These are phyloP conservation scores for Artemia sp. DNA, from an alignment of 2,888 invertebrate genomes.

Conservation along the genomic window DNA sequence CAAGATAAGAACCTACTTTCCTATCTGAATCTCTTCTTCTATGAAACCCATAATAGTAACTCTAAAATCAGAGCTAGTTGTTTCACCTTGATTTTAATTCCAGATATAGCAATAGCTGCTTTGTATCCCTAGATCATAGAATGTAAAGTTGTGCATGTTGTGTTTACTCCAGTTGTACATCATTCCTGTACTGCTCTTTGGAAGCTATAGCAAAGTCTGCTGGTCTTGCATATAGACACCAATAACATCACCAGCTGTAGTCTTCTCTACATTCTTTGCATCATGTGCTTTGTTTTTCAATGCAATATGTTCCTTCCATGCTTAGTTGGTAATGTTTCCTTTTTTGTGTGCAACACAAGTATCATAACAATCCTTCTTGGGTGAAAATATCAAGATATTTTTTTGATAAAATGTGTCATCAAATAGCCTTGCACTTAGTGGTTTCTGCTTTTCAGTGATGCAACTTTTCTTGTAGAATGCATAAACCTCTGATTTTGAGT, in stretches of 20 bases:
- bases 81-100: neutral
- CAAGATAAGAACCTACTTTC: too few relatives aligned
- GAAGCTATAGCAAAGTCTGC: neutral
- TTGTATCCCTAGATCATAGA: too few relatives aligned
- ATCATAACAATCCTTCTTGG: too few relatives aligned
- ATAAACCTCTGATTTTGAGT: neutral
- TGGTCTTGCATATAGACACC: neutral
- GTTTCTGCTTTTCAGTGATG: neutral
- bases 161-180: neutral
- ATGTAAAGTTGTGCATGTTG: neutral
- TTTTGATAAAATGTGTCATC: neutral
- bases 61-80: neutral
- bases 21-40: too few relatives aligned
- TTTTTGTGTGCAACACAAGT: too few relatives aligned
- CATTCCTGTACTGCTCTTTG: neutral
- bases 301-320: neutral
- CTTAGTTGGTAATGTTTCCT: neutral
- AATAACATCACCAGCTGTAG: neutral
- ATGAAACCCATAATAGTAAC: neutral
- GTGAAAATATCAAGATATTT: constrained; percentile 16
- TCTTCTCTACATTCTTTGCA: neutral
- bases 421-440: neutral
- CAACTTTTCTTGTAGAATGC: neutral
- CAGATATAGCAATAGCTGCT: neutral
- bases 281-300: neutral